Evolutionary conservation across 23 tunicate species (phyloP).

Genomic region (Halocynthia aurantium): DNA sequence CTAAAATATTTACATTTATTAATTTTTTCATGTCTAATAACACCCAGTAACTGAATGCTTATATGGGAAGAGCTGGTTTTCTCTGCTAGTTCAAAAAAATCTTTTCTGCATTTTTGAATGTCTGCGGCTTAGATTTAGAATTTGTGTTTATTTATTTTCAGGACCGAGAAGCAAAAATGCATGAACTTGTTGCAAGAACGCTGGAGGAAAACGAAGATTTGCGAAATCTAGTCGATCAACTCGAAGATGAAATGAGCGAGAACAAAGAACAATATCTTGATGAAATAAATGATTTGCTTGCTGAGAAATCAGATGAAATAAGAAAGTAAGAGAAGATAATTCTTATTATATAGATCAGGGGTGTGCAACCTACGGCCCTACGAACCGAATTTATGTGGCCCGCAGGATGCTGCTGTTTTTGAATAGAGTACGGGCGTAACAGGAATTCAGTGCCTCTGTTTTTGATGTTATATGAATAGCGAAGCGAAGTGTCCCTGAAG

Average conservation of each 20-base stretch:
- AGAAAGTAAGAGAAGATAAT: slow-evolving; percentile 3
- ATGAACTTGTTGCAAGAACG: slow-evolving; percentile 16
- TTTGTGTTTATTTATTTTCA: background rate
- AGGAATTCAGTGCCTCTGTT: too few relatives aligned
- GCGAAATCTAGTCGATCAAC: slow-evolving; percentile 6
- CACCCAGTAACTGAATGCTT: background rate
- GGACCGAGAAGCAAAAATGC: slow-evolving; percentile 53
- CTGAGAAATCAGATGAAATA: background rate
- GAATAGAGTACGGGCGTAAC: too few relatives aligned
- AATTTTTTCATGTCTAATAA: background rate
- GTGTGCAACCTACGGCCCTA: too few relatives aligned
- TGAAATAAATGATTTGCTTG: background rate
- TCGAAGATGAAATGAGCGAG: slow-evolving; percentile 15
- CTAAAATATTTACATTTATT: background rate
- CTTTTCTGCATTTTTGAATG: too few relatives aligned
- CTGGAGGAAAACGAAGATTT: slow-evolving; percentile 14
- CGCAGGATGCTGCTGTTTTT: too few relatives aligned
- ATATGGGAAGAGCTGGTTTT: background rate
- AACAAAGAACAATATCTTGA: background rate
- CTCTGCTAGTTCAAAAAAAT: background rate
- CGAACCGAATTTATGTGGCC: too few relatives aligned
- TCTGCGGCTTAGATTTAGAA: background rate
- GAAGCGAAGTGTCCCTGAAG: too few relatives aligned
- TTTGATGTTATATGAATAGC: too few relatives aligned
- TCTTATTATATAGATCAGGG: background rate